These are phyloP conservation scores for Lottia gigantea DNA, from an alignment of 2,888 invertebrate genomes.

Conservation along the genomic window DNA sequence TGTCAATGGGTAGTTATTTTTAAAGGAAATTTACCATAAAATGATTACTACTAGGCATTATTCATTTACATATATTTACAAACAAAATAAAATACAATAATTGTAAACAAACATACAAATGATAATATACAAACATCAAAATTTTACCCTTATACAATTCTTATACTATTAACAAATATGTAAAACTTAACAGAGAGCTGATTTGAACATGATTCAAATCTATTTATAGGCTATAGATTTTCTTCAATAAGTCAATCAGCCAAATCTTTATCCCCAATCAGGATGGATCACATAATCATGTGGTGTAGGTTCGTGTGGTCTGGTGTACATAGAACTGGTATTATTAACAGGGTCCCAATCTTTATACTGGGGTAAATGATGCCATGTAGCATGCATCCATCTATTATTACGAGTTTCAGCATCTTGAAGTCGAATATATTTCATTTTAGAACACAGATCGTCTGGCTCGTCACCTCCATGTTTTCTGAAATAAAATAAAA, in stretches of 20 bases:
- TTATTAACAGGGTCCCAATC: slow-evolving; percentile 45
- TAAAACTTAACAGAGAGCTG: not conserved
- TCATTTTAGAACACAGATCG: slow-evolving; percentile 12
- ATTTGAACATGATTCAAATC: not conserved
- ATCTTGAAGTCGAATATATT: slow-evolving; percentile 51
- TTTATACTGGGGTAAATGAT: slow-evolving; percentile 57
- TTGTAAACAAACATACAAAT: not conserved
- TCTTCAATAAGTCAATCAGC: not conserved
- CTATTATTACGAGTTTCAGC: slow-evolving; percentile 53
- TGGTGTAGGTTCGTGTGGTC: slow-evolving; percentile 46
- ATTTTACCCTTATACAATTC: not conserved
- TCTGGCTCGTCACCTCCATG: too few species aligned
- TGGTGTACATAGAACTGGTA: slow-evolving; percentile 53
- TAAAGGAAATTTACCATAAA: too few species aligned
- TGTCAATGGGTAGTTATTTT: too few species aligned
- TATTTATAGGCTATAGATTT: too few species aligned
- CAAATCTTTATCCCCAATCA: slow-evolving; percentile 54
- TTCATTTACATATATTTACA: too few species aligned
- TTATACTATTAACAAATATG: not conserved
- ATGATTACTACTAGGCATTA: too few species aligned
- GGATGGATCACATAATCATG: slow-evolving; percentile 62
- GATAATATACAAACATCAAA: slow-evolving; percentile 3
- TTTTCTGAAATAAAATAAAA: too few species aligned
- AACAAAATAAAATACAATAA: too few species aligned
- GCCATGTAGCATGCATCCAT: slow-evolving; percentile 65